phyloP scores from a whole-genome alignment of 2,797 vertebrate genomes.

The Todus mexicanus region DNA sequence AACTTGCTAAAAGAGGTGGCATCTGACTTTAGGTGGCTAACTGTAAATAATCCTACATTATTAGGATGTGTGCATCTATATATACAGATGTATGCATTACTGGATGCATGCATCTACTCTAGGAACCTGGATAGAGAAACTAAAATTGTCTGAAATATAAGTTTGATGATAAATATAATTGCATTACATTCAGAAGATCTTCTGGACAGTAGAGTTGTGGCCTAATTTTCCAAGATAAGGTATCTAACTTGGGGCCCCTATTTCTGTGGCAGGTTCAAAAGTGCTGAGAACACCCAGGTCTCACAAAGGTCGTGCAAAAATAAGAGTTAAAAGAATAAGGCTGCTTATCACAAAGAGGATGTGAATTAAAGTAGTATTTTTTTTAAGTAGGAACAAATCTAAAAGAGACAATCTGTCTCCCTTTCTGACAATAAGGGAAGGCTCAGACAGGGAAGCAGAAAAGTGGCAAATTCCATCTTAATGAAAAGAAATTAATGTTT shows the following conservation, averaged over 20 bases:
- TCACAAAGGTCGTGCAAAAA: background rate
- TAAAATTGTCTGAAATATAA: background rate
- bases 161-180: background rate
- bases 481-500: background rate
- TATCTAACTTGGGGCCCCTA: background rate
- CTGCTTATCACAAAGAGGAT: background rate
- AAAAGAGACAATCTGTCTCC: background rate
- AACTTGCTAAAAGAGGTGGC: background rate
- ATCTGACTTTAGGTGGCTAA: background rate
- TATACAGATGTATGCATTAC: background rate
- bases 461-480: conserved; percentile 31
- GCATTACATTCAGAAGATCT: background rate
- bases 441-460: background rate
- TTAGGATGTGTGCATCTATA: background rate
- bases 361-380: background rate
- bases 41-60: background rate
- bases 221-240: background rate
- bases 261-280: background rate
- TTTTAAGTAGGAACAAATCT: background rate
- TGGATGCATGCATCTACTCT: background rate
- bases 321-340: background rate
- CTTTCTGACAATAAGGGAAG: background rate
- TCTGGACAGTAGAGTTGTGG: background rate
- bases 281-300: background rate
- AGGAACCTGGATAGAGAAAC: background rate